Evolutionary conservation across 2,797 vertebrate species (phyloP).

Genomic region (Trichosurus vulpecula): DNA sequence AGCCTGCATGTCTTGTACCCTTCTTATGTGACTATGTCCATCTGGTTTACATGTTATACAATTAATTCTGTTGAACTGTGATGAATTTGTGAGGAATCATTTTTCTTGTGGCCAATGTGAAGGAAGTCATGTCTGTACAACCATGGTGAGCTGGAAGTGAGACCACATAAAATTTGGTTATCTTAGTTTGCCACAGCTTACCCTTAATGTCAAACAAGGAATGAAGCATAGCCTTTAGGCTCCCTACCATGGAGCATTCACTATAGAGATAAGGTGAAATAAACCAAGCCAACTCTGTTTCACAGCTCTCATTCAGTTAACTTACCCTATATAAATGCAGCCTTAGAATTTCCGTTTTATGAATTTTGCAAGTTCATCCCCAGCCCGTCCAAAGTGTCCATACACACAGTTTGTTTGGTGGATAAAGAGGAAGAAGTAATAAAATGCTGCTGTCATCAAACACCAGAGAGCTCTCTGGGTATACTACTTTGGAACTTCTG

Average conservation of each 20-base stretch:
- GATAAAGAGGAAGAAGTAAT: constrained; percentile 25
- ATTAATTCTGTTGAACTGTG: neutral
- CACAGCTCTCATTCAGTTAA: constrained; percentile 37
- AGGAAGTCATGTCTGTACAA: neutral
- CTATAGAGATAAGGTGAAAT: neutral
- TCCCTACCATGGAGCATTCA: neutral
- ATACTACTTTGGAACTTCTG: neutral
- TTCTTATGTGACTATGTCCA: neutral
- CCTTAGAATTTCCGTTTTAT: constrained; percentile 50
- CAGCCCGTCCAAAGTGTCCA: neutral
- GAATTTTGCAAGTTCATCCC: constrained; percentile 10
- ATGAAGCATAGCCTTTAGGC: neutral
- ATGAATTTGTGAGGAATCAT: neutral
- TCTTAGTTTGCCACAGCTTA: neutral
- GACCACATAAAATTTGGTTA: neutral
- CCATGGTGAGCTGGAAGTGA: neutral
- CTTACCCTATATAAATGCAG: neutral
- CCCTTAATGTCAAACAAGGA: neutral
- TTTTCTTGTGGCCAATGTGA: neutral
- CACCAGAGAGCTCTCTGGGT: neutral
- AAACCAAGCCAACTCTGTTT: neutral
- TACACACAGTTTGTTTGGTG: neutral
- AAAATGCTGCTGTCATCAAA: constrained; percentile 8
- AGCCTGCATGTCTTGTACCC: neutral
- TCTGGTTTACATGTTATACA: neutral